Evolutionary conservation across 2,113 vertebrate species (phyloP).

Genomic region (Dromiciops gliroides): DNA sequence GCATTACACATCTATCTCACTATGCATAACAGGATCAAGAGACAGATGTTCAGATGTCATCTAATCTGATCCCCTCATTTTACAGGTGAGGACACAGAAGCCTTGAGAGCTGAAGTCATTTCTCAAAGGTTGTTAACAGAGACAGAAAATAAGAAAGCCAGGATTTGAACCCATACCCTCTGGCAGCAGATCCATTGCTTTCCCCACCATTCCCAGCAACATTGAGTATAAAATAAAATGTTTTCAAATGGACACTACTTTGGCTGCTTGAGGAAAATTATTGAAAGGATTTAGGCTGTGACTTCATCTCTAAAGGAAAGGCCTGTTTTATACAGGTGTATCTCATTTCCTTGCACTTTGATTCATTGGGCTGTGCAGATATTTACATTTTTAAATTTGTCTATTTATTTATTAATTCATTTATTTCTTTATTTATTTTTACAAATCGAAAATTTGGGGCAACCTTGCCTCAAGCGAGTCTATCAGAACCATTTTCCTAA

Average conservation of each 20-base stretch:
- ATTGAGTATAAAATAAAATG: background rate
- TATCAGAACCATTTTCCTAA: background rate
- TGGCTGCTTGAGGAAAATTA: background rate
- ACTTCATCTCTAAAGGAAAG: background rate
- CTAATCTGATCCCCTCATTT: background rate
- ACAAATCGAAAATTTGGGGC: background rate
- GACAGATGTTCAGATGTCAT: background rate
- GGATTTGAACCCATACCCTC: background rate
- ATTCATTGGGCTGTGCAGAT: too few relatives aligned
- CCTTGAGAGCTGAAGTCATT: background rate
- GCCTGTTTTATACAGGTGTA: background rate
- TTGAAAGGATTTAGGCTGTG: background rate
- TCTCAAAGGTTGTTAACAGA: background rate
- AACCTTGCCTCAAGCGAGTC: background rate
- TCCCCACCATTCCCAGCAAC: background rate
- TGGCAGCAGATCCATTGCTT: background rate
- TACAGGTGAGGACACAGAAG: background rate
- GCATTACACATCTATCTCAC: background rate
- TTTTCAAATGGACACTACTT: background rate
- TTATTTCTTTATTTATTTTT: background rate
- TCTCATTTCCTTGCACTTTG: background rate
- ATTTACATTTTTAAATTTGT: too few relatives aligned
- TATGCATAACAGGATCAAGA: background rate
- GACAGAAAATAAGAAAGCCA: background rate
- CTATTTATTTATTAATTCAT: too few relatives aligned